Conservation (phyloP, 2,888 invertebrate genomes). For the Thalpophila matura region DNA sequence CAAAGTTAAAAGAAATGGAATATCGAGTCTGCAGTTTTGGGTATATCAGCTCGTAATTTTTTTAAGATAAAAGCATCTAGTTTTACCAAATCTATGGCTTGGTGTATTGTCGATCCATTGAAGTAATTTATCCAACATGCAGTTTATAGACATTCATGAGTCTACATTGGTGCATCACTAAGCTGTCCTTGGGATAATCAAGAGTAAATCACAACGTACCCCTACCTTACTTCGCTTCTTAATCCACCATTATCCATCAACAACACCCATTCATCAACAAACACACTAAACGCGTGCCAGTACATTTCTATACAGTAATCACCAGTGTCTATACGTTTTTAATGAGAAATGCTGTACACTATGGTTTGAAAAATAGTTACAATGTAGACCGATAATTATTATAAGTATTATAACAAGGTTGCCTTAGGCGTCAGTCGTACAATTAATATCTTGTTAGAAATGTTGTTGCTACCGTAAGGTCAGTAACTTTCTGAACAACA, state of each 20-base stretch:
- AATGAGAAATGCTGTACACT: constrained; percentile 69
- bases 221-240: too few relatives aligned
- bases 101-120: too few relatives aligned
- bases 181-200: too few relatives aligned
- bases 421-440: constrained; percentile 58
- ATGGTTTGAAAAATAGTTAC: constrained; percentile 71
- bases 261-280: constrained; percentile 41
- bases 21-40: too few relatives aligned
- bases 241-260: constrained; percentile 25
- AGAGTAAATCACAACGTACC: too few relatives aligned
- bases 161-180: too few relatives aligned
- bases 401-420: constrained; percentile 69
- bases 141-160: too few relatives aligned
- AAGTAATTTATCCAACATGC: too few relatives aligned
- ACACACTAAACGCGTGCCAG: constrained; percentile 37
- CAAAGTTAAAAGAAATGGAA: too few relatives aligned
- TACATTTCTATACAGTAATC: constrained; percentile 41
- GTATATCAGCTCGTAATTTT: too few relatives aligned
- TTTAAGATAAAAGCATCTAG: too few relatives aligned
- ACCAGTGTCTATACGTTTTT: constrained; percentile 56
- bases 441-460: constrained; percentile 68
- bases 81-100: too few relatives aligned
- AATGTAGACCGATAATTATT: constrained; percentile 68
- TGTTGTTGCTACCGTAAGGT: constrained; percentile 63
- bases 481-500: constrained; percentile 47